Evolutionary conservation across 2,797 vertebrate genomes (phyloP), one percentile per base, ranked within the genome.

Genomic region (Sitta carolinensis): DNA sequence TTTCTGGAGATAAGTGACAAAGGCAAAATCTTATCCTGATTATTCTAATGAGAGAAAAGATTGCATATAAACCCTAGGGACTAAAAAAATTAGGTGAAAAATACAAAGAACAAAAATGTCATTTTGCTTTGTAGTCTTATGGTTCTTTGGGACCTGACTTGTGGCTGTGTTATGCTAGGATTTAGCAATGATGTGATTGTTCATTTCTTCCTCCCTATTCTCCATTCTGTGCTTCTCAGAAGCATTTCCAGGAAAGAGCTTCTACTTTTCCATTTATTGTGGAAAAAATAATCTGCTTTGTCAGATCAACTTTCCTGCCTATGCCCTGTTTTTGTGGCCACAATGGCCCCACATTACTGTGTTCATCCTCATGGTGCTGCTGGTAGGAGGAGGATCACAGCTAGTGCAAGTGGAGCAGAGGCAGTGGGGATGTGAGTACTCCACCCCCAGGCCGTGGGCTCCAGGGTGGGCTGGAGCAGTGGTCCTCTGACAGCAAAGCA

Each of bases 111-210:
- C n/a, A 92, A 88, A 95, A 89, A 55, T n/a, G 13, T 20, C 2
- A 42, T 81, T 94, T 91, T 95, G 32, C 64, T 94, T 91, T 73
- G 64, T 68, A 91, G 76, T 69, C 58, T 59, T 64, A 19, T 18
- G 36, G 83, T 91, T 80, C 66, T 92, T 66, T 73, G 40, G 59
- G 36, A 76, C 27, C n/a, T 87, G 58, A 80, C 43, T 78, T 0
- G 4, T 59, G 54, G 75, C 62, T 67, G 25, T 43, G 40, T 34
- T 82, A 50, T 58, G 45, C 61, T 89, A 67, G 62, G 62, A 62
- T 80, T 66, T 93, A 48, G 51, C 54, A 69, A 22, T 36, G 14
- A 51, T 1, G 1, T 48, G 52, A 59, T 47, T 23, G 4, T 70
- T 82, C 2, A 14, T 58, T 85, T 89, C 34, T 79, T 80, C 57